Conservation (phyloP, 2,113 vertebrate genomes). For the Lophius piscatorius region DNA sequence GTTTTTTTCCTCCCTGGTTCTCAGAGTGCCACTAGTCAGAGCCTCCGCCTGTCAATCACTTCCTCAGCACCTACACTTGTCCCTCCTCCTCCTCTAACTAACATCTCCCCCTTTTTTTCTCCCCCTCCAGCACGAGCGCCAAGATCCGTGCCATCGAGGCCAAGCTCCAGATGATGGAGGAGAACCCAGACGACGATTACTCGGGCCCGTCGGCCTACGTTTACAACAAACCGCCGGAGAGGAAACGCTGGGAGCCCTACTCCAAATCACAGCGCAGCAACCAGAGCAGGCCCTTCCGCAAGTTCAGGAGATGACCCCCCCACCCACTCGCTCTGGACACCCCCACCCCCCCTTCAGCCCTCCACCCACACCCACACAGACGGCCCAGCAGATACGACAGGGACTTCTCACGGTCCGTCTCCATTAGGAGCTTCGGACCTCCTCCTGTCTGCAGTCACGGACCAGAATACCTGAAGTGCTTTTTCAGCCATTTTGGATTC, state of each 20-base stretch:
- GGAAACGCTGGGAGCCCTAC: slow-evolving; percentile 94
- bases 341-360: slow-evolving; percentile 6
- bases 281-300: slow-evolving; percentile 81
- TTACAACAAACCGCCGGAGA: slow-evolving; percentile 94
- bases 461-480: slow-evolving; percentile 9
- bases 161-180: slow-evolving; percentile 99
- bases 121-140: slow-evolving; percentile 85
- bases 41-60: slow-evolving; percentile 43
- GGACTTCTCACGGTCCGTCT: slow-evolving; percentile 27
- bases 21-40: no score
- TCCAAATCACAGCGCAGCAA: slow-evolving; percentile 69
- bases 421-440: slow-evolving; percentile 8
- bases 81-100: slow-evolving; percentile 25
- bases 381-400: slow-evolving; percentile 22
- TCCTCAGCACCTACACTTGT: slow-evolving; percentile 13
- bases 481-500: slow-evolving; percentile 20
- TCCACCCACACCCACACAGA: slow-evolving; percentile 44
- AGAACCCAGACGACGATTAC: slow-evolving; percentile 92
- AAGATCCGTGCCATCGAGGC: slow-evolving; percentile 98
- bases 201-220: slow-evolving; percentile 89
- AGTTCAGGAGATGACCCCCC: slow-evolving; percentile 80
- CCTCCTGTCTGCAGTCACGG: slow-evolving; percentile 26
- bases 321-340: slow-evolving; percentile 34
- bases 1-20: no score
- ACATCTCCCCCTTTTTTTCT: slow-evolving; percentile 2